A percentile compares a stretch with the other conserved stretches of the same genome.
phyloP scores from a whole-genome alignment of 1,140 invertebrate genomes.

The Lethrus apterus region DNA sequence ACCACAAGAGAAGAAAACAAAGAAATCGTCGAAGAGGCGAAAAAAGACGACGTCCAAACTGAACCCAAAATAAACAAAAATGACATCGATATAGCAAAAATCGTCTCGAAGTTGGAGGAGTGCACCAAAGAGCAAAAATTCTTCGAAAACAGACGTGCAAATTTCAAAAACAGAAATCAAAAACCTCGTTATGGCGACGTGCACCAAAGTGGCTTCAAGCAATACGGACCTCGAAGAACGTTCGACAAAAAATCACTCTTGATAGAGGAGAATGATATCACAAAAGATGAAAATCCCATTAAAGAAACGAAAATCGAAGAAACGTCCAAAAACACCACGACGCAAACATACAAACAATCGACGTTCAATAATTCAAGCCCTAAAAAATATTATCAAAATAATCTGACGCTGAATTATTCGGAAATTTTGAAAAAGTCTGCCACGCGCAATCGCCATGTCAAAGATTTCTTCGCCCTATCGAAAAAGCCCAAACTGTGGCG shows the following conservation, averaged over 20 bases:
- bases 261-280: not conserved
- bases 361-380: not conserved
- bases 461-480: not conserved
- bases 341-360: too few species aligned
- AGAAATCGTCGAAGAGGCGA: slow-evolving; percentile 8
- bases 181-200: not conserved
- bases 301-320: not conserved
- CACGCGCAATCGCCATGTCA: slow-evolving; percentile 2
- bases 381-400: not conserved
- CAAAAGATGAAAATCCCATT: not conserved
- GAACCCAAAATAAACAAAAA: slow-evolving; percentile 8
- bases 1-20: slow-evolving; percentile 4
- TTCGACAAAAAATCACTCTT: not conserved
- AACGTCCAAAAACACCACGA: not conserved
- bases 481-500: slow-evolving; percentile 10
- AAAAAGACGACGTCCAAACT: slow-evolving; percentile 5
- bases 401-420: slow-evolving; percentile 17
- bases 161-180: not conserved
- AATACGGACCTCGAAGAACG: not conserved
- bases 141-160: not conserved
- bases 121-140: slow-evolving; percentile 34
- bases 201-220: not conserved
- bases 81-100: slow-evolving; percentile 36
- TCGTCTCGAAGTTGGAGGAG: slow-evolving; percentile 38
- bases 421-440: slow-evolving; percentile 19